These are phyloP conservation scores for Tokudaia muenninki DNA, from an alignment of 2,797 vertebrate genomes.

Conservation along the genomic window DNA sequence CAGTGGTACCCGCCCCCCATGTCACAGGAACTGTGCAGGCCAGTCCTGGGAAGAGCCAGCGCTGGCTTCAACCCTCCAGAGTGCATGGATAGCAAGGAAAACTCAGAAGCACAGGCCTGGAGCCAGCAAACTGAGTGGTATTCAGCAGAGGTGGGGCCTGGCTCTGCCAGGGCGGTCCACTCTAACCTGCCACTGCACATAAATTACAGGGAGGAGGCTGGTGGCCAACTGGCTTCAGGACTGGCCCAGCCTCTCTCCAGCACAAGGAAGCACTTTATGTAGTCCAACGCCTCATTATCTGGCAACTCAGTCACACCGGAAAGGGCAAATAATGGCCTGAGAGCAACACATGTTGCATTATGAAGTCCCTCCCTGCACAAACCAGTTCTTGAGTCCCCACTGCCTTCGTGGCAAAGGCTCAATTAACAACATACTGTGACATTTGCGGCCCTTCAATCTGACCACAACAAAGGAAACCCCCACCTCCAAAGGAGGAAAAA, in stretches of 20 bases:
- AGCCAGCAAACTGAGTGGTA: slow-evolving; percentile 64
- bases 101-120: slow-evolving; percentile 46
- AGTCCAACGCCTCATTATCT: slow-evolving; percentile 78
- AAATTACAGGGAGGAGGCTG: slow-evolving; percentile 78
- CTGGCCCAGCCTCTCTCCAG: slow-evolving; percentile 63
- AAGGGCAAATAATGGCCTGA: slow-evolving; percentile 81
- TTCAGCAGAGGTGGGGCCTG: slow-evolving; percentile 57
- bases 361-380: slow-evolving; percentile 73
- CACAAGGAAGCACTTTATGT: slow-evolving; percentile 81
- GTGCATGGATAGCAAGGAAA: neutral
- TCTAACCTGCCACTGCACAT: slow-evolving; percentile 68
- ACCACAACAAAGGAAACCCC: neutral
- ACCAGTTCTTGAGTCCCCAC: slow-evolving; percentile 68
- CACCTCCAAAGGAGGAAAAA: neutral
- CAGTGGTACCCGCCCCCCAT: neutral
- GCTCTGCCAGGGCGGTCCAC: slow-evolving; percentile 68
- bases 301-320: slow-evolving; percentile 75
- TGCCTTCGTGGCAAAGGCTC: slow-evolving; percentile 29
- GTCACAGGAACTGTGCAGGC: slow-evolving; percentile 22
- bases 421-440: slow-evolving; percentile 62
- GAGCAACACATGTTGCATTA: neutral
- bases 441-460: slow-evolving; percentile 4
- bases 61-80: slow-evolving; percentile 52
- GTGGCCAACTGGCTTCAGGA: slow-evolving; percentile 78
- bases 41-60: neutral